Evolutionary conservation across 1,140 invertebrate species (phyloP), one percentile per base, ranked within the genome.

Genomic region (Acromyrmex charruanus): DNA sequence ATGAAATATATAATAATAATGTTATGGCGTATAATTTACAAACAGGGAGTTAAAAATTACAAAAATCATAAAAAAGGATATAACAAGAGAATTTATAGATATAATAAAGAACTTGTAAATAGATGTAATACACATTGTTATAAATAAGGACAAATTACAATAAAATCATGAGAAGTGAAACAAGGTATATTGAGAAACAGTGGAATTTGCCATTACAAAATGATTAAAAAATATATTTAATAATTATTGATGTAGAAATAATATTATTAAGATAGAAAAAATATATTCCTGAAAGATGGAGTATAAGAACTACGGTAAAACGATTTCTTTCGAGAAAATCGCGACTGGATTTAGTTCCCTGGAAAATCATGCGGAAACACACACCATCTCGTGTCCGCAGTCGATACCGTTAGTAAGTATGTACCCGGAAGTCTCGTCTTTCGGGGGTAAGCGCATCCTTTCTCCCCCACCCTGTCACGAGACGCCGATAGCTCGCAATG

Each of bases 401-500:
- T 89, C 88, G 55, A 87, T 77, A 63, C 82, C 82, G 61, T 21
- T 71, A 63, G 80, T 72, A 72, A 53, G 58, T 61, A 61, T 74
- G 84, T 89, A 89, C 68, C 86, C 88, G 77, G 53, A 72, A 66
- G 77, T 55, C 77, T 87, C 86, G 86, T 90, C 85, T 82, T 82
- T 58, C 71, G 51, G 10, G 51, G 18, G 25, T 77, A 69, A 89
- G 69, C 82, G 88, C 88, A 87, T 89, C 88, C 77, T 80, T 85
- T 77, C 74, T 55, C 66, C 16, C 61, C 69, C 71, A 31, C 61
- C 5, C 59, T 35, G 10, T 71, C 35, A 66, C 55, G 80, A 85
- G 77, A 85, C 65, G 63, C 61, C 84, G 85, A 91, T 80, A 87
- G 85, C 89, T 90, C 89, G 91, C 90, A 86, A 89, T 74, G 85